These are phyloP conservation scores for Paedocypris sp. DNA, from an alignment of 2,113 vertebrate species.

Conservation along the genomic window DNA sequence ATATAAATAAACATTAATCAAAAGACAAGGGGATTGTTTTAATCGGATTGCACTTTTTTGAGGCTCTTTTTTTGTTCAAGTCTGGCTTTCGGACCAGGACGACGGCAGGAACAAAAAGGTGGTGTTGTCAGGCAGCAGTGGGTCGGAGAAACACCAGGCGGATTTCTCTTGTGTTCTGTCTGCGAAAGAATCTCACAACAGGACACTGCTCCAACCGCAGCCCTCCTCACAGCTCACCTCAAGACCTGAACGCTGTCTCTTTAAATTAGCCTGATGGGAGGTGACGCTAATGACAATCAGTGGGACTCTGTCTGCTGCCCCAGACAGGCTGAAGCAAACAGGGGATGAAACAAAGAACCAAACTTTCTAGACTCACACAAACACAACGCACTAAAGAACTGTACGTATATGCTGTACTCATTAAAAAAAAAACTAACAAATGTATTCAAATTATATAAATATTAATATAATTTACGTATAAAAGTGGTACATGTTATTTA, in stretches of 20 bases:
- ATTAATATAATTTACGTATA: too few relatives aligned
- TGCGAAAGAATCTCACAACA: constrained; percentile 44
- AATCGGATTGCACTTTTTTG: constrained; percentile 60
- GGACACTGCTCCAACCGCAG: constrained; percentile 42
- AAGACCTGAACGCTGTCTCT: constrained; percentile 49
- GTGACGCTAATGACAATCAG: constrained; percentile 34
- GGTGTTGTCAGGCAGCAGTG: constrained; percentile 50
- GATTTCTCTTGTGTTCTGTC: constrained; percentile 39
- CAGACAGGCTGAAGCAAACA: not conserved
- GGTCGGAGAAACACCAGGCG: constrained; percentile 50
- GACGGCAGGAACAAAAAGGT: constrained; percentile 46
- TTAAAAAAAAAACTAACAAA: too few relatives aligned
- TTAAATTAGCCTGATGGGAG: constrained; percentile 49
- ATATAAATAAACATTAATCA: constrained; percentile 64
- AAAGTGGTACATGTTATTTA: too few relatives aligned
- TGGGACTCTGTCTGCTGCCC: constrained; percentile 19
- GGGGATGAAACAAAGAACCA: constrained; percentile 5
- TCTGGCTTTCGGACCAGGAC: constrained; percentile 50
- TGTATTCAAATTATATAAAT: too few relatives aligned
- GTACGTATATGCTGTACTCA: too few relatives aligned
- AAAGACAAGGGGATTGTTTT: constrained; percentile 58
- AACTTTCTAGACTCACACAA: constrained; percentile 6
- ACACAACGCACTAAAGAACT: too few relatives aligned
- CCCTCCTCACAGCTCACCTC: constrained; percentile 42
- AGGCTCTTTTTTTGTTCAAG: constrained; percentile 32